Evolutionary conservation across 1,140 invertebrate species (phyloP), one percentile per base, ranked within the genome.

Genomic region (Pachypsylla venusta): DNA sequence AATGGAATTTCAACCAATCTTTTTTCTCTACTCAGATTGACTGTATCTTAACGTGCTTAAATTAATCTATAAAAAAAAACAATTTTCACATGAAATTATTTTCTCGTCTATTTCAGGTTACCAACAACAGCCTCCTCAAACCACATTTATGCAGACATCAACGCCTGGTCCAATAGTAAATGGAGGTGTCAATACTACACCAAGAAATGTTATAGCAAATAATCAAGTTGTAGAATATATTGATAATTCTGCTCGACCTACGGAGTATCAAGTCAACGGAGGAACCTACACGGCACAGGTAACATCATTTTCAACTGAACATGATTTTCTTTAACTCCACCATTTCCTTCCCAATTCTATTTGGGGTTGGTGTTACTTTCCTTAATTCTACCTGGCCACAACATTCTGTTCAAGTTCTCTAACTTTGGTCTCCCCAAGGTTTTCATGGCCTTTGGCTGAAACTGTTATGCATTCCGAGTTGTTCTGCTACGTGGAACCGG

Each of bases 181-280:
- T 30, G 62, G 62, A 24, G 58, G 56, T 4, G 27, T 59, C 16
- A 60, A 60, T 54, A 57, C 59, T 35, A 27, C 42, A 25, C 53
- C 26, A 24, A 39, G 19, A 13, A 25, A 28, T 26, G 30, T 40
- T 12, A n/a, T 30, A 5, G 20, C 57, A 28, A 57, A 28, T 30
- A 54, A 62, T 40, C 56, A 59, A 28, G 40, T 25, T 28, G 55
- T 61, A 14, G 61, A 63, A 16, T 66, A 60, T 24, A 56, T 67
- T 7, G 66, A 67, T 24, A 60, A 61, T 19, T 63, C 64, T 13
- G 63, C 64, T 1, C 56, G 63, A 28, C 58, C 63, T 2, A 35
- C 64, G n/a, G 66, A 67, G 27, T 67, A 62, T 35, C 58, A 64
- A 14, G 64, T 64, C 56, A 63, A 63, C 19, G 59, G 58, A 25